These are phyloP conservation scores for Eumaeus atala DNA, from an alignment of 1,140 invertebrate genomes.

Conservation along the genomic window DNA sequence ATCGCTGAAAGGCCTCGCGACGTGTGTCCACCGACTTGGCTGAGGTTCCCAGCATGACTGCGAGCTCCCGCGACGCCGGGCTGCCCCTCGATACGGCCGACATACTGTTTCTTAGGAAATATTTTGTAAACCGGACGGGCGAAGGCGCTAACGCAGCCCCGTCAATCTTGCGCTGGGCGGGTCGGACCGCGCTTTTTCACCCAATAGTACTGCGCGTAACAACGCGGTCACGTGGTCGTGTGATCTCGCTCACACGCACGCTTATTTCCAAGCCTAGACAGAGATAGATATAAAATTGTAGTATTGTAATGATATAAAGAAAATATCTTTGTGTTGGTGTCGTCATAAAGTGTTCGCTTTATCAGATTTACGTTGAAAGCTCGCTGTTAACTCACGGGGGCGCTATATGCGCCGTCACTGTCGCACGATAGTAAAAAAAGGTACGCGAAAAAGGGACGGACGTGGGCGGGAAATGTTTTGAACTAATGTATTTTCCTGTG, in stretches of 20 bases:
- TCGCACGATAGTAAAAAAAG: conserved; percentile 5
- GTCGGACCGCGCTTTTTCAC: conserved; percentile 48
- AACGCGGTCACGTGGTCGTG: conserved; percentile 19
- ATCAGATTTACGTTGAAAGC: conserved; percentile 72
- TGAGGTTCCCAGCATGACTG: conserved; percentile 71
- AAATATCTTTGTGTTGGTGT: conserved; percentile 63
- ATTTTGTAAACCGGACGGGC: conserved; percentile 40
- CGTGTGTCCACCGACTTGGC: conserved; percentile 62
- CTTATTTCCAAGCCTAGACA: conserved; percentile 21
- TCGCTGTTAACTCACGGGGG: conserved; percentile 62
- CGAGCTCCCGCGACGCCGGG: conserved; percentile 62
- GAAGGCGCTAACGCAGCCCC: conserved; percentile 57
- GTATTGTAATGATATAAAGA: conserved; percentile 34
- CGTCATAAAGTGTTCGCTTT: conserved; percentile 65
- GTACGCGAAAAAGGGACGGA: conserved; percentile 34
- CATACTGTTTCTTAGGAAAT: conserved; percentile 66
- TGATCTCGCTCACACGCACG: conserved; percentile 38
- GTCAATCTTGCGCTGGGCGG: conserved; percentile 47
- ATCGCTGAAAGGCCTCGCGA: conserved; percentile 55
- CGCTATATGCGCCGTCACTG: conserved; percentile 40
- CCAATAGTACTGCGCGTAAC: conserved; percentile 41
- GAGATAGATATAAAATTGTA: conserved; percentile 25
- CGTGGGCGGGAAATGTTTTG: conserved; percentile 55
- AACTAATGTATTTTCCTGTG: conserved; percentile 72
- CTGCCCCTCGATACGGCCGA: conserved; percentile 54